These are phyloP conservation scores for Chydorus sphaericus DNA, from an alignment of 2,888 invertebrate species.

Conservation along the genomic window DNA sequence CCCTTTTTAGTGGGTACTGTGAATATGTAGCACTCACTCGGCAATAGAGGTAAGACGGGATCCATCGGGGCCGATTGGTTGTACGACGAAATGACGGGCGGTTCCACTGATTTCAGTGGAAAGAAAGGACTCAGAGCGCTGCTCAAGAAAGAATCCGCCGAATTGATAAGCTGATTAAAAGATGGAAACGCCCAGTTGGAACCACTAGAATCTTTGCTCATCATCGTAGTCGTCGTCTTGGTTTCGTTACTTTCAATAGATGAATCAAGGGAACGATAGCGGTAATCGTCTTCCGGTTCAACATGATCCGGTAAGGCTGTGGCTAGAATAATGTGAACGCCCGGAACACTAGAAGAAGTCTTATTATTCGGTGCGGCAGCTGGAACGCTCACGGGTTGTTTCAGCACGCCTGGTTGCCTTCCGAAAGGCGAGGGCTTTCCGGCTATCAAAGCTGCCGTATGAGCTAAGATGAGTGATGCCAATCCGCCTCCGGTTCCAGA, in stretches of 20 bases:
- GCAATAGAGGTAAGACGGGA: background rate
- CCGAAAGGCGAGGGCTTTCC: background rate
- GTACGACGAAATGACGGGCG: background rate
- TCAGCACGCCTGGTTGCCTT: background rate
- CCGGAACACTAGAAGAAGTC: too few species aligned
- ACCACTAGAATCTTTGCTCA: too few species aligned
- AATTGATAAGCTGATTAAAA: background rate
- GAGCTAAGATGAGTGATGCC: background rate
- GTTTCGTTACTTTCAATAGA: background rate
- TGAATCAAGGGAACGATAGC: background rate
- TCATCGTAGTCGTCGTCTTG: background rate
- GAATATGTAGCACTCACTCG: background rate
- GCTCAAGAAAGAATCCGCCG: background rate
- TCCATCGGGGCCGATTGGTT: background rate
- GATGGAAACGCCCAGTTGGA: background rate
- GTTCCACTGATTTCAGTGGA: too few species aligned
- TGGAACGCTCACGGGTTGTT: background rate
- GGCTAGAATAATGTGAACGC: background rate
- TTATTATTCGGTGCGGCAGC: too few species aligned
- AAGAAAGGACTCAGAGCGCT: too few species aligned
- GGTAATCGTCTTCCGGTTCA: background rate
- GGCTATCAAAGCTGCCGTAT: slow-evolving; percentile 1
- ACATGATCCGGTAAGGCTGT: background rate
- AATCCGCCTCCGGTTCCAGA: background rate
- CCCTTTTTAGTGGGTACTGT: background rate